phyloP scores from a whole-genome alignment of 2,888 invertebrate genomes.

The Tetranychus piercei region DNA sequence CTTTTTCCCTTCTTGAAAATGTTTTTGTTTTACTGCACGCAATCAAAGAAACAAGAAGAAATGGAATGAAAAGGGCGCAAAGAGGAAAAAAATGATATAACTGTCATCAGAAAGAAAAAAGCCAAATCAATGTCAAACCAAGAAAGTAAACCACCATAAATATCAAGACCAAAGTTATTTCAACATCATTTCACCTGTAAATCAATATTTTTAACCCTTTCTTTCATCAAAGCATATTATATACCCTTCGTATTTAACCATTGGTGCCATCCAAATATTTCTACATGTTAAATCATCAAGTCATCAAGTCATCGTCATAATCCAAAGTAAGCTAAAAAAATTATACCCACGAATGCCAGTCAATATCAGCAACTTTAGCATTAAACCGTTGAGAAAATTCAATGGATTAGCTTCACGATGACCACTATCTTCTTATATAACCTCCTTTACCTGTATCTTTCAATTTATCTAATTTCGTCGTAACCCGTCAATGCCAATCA shows the following conservation, averaged over 20 bases:
- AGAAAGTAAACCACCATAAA: not conserved
- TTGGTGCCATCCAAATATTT: slow-evolving; percentile 1
- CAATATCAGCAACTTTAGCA: no score
- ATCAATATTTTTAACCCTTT: not conserved
- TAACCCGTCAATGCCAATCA: no score
- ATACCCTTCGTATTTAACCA: not conserved
- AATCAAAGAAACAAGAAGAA: no score
- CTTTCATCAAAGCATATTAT: not conserved
- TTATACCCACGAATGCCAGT: no score
- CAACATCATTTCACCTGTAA: not conserved
- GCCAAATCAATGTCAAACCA: no score
- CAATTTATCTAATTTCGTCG: no score
- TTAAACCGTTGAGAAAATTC: no score
- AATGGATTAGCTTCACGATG: no score
- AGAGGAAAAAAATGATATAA: not conserved
- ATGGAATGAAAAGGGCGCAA: not conserved
- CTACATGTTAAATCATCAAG: not conserved
- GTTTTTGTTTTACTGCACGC: not conserved
- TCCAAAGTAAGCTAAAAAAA: not conserved
- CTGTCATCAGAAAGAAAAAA: not conserved
- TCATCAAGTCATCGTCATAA: not conserved
- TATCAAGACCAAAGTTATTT: not conserved
- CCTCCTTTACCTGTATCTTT: no score
- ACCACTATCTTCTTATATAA: no score
- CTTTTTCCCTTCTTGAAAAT: not conserved